Conservation (phyloP, 2,113 vertebrate species). For the Lampris incognitus region DNA sequence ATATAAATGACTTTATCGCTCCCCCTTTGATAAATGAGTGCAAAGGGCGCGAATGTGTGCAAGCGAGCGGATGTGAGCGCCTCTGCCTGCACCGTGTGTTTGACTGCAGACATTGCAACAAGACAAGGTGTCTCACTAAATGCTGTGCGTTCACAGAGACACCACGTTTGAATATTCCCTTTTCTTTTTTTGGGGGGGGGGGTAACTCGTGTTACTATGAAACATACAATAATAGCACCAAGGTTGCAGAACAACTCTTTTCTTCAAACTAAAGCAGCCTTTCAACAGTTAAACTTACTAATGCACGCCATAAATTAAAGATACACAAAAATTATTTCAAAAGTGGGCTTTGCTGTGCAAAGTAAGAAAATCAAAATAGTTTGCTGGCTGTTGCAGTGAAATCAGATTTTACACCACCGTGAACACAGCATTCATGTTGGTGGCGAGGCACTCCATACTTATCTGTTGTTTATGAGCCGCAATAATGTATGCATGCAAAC, state of each 20-base stretch:
- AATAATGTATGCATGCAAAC: neutral
- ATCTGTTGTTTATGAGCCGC: slow-evolving; percentile 33
- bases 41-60: neutral
- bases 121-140: neutral
- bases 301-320: neutral
- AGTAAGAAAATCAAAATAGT: neutral
- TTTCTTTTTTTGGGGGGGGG: neutral
- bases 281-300: neutral
- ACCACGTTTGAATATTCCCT: neutral
- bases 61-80: slow-evolving; percentile 1
- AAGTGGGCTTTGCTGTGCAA: no score
- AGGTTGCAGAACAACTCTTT: neutral
- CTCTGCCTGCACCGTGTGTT: slow-evolving; percentile 15
- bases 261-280: neutral
- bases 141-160: slow-evolving; percentile 2
- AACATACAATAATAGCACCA: neutral
- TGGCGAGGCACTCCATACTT: slow-evolving; percentile 25
- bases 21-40: slow-evolving; percentile 58
- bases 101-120: slow-evolving; percentile 41
- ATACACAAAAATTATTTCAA: no score
- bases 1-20: slow-evolving; percentile 52
- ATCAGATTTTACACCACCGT: slow-evolving; percentile 27
- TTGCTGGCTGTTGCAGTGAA: neutral
- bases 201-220: neutral
- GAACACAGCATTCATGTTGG: slow-evolving; percentile 18